Evolutionary conservation across 2,113 vertebrate species (phyloP), one percentile per base, ranked within the genome.

Genomic region (Ammodramus savannarum): DNA sequence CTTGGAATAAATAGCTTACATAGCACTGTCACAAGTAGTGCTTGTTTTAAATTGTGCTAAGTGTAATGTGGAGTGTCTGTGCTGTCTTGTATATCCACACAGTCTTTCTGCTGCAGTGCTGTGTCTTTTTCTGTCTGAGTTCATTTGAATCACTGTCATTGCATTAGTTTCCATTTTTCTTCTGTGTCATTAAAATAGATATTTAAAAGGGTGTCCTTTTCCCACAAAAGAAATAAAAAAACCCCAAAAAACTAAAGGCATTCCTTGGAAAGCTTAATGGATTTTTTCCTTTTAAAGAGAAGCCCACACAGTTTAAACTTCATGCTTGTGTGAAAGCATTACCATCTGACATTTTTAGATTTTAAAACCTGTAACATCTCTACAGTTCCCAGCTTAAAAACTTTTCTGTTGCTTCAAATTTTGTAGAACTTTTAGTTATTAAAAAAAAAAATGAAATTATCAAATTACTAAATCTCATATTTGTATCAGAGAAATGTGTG

Each of bases 271-370:
- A 61, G 21, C 9, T 81, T 87, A 78, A 84, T 94, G 55, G 55
- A 69, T 85, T 75, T 75, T 92, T 38, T 92, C 27, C 16, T 91
- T 93, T 69, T 80, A 83, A 92, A 92, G 16, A 85, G 49, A 91
- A 89, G 11, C 20, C 26, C 43, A 73, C 13, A 7, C 12, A 41
- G 22, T 80, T 74, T 61, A 73, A 76, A 83, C 41, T 72, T 72
- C 52, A 54, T 94, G 52, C 54, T 76, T 87, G 16, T 48, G 54
- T 4, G 9, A 79, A 89, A 89, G 16, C 27, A 43, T 46, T 85
- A 23, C 27, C 3, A 2, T 63, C 38, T 51, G 29, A 12, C 6
- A 41, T 77, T 83, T 79, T 73, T 36, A 36, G 17, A 55, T 65
- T 79, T 52, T 63, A 81, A 80, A 71, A 90, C 9, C 25, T 85